Base-by-base conservation (phyloP, 1,140 invertebrate genomes). In the Campodea augens region DNA sequence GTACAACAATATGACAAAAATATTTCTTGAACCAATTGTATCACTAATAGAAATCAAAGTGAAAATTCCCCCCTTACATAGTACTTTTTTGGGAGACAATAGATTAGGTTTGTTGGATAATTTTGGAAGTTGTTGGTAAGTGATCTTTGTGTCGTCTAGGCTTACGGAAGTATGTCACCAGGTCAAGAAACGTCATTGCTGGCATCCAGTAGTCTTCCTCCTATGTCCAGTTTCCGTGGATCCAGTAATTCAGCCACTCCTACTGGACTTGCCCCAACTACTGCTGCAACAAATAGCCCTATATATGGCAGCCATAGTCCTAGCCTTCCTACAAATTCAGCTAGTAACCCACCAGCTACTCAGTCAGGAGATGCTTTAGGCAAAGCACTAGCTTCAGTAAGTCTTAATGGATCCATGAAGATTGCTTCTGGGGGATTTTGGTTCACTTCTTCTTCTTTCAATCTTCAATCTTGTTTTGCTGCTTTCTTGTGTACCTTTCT, bases 201-300 rank as follows among this genome's bases (percentile, higher is more conserved):
- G 56, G 68, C 75, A 57, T 71, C 78, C 55, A 78, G 83, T 22
- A 72, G 73, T 43, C 70, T 93, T 62, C 88, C 88, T 46, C 88
- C 89, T 27, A 92, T 95, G 87, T 91, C 87, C 44, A 85, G 83
- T 49, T 86, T 95, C 69, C 72, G 85, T 25, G 75, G 77, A 29
- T 68, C 66, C 46, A 54, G 51, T 47, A 49, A 19, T 46, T 49
- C 12, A 48, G 46, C 32, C 44, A 50, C n/a, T 52, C 61, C 32
- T 55, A 57, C 36, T 57, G 59, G 15, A 54, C 57, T 36, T 55
- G 50, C 47, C 52, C 53, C 44, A 56, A 49, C 25, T 46, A 51
- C 38, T 49, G 45, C 21, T 46, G 37, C 23, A 1, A n/a, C 20
- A 19, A 19, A 23, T 24, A 23, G 41, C 18, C 22, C 21, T 25